These are phyloP conservation scores for Ictalurus furcatus DNA, from an alignment of 2,113 vertebrate genomes.

Conservation along the genomic window DNA sequence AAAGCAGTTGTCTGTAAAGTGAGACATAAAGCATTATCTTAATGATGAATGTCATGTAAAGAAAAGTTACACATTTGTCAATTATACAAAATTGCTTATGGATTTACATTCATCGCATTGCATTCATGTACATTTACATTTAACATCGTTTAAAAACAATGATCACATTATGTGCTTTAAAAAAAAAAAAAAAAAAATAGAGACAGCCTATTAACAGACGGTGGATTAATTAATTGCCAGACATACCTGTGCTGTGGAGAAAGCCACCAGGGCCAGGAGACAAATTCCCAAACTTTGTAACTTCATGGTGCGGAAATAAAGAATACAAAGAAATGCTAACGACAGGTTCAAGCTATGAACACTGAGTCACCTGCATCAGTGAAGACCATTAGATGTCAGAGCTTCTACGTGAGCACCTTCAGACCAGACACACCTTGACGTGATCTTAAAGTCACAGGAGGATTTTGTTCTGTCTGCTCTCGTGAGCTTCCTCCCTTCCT, in stretches of 20 bases:
- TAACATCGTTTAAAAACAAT: not conserved
- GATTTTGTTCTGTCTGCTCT: not conserved
- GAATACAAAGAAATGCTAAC: not conserved
- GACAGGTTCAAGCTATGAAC: not conserved
- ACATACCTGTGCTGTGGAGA: not conserved
- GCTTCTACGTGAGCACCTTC: not conserved
- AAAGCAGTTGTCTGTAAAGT: not conserved
- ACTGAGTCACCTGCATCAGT: not conserved
- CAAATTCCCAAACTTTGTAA: not conserved
- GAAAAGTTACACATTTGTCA: not conserved
- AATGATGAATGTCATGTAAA: not conserved
- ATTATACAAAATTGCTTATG: not conserved
- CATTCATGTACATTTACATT: not conserved
- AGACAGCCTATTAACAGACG: not conserved
- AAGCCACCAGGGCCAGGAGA: not conserved
- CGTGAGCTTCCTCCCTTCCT: not conserved
- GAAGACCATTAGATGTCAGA: not conserved
- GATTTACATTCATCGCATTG: not conserved
- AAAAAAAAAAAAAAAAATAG: too few relatives aligned
- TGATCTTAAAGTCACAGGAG: not conserved
- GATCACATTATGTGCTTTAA: not conserved
- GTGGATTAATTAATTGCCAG: not conserved
- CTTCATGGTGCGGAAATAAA: slow-evolving; percentile 13
- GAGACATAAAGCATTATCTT: not conserved
- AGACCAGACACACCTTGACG: not conserved